These are phyloP conservation scores for Mesodorylaimus sp. DNA, from an alignment of 2,888 invertebrate genomes.

Conservation along the genomic window DNA sequence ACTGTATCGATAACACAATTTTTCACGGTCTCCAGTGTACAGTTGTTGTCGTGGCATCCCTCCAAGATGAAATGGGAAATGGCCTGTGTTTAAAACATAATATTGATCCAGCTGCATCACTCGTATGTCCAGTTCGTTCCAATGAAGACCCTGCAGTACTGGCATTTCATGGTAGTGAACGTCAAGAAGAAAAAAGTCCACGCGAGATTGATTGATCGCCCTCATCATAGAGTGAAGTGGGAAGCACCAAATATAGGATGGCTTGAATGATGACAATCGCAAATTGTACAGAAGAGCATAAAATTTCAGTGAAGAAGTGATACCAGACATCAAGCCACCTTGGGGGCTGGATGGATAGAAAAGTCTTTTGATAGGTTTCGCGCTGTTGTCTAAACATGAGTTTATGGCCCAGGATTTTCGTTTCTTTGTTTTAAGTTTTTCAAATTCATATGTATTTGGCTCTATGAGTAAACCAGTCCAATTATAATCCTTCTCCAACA, in stretches of 20 bases:
- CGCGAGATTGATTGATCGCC: background rate
- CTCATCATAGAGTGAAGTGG: conserved; percentile 1
- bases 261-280: background rate
- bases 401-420: conserved; percentile 9
- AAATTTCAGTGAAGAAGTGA: background rate
- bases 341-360: conserved; percentile 8
- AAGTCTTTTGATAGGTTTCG: conserved; percentile 3
- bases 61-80: too few species aligned
- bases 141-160: too few species aligned
- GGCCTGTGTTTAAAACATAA: too few species aligned
- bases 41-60: too few species aligned
- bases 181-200: too few species aligned
- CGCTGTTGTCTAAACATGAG: conserved; percentile 4
- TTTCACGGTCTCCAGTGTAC: too few species aligned
- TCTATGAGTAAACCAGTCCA: conserved; percentile 12
- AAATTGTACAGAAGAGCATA: background rate
- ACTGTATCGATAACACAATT: too few species aligned
- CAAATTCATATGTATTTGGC: conserved; percentile 8
- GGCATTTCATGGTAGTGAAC: too few species aligned
- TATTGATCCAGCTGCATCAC: too few species aligned
- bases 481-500: conserved; percentile 8
- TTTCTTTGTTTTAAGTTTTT: conserved; percentile 5
- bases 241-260: background rate
- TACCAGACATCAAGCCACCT: background rate
- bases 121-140: too few species aligned